phyloP scores from a whole-genome alignment of 2,113 vertebrate species.

The Megaceryle torquata region DNA sequence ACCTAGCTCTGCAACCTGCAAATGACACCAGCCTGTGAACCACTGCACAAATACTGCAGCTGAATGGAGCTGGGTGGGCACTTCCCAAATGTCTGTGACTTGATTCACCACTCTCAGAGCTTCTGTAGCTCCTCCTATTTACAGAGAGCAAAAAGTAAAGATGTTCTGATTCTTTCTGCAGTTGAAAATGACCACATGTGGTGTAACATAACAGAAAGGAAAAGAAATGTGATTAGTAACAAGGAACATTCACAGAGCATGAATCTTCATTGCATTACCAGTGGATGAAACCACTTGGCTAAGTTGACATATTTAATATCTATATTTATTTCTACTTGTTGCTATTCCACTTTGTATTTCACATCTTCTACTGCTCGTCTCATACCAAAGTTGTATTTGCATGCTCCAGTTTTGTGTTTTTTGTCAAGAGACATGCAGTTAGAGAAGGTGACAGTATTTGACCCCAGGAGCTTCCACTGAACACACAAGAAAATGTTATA shows the following conservation, averaged over 20 bases:
- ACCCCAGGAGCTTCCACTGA: not conserved
- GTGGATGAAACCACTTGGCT: not conserved
- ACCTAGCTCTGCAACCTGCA: not conserved
- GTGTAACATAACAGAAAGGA: not conserved
- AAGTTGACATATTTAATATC: not conserved
- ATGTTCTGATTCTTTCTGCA: not conserved
- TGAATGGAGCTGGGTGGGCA: not conserved
- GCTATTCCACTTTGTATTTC: not conserved
- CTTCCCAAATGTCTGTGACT: not conserved
- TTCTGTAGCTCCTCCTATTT: not conserved
- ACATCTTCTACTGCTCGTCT: not conserved
- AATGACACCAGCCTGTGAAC: not conserved
- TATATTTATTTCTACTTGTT: not conserved
- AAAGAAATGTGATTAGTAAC: not conserved
- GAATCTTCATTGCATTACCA: not conserved
- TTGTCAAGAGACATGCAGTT: not conserved
- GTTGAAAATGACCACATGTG: not conserved
- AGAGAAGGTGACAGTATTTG: not conserved
- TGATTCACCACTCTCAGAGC: not conserved
- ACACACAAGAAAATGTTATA: not conserved
- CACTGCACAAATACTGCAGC: rapidly evolving
- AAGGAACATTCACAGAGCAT: not conserved
- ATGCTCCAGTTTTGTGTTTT: not conserved
- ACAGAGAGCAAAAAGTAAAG: not conserved
- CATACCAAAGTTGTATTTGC: not conserved